These are phyloP conservation scores for Arremon brunneinucha DNA, from an alignment of 2,797 vertebrate species.

Conservation along the genomic window DNA sequence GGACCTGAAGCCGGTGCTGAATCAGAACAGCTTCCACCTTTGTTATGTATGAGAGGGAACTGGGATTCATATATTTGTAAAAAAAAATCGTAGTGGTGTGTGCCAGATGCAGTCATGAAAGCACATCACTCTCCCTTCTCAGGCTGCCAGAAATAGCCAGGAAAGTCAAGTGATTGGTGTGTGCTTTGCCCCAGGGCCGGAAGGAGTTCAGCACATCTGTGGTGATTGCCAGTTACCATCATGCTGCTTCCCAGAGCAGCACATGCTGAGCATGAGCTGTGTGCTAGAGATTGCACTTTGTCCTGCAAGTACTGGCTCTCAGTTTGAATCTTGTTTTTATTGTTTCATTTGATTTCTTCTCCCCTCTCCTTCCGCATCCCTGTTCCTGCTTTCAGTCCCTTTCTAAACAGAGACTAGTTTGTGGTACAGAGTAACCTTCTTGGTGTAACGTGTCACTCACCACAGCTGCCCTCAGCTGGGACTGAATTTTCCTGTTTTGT, in stretches of 20 bases:
- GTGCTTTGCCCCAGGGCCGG: not conserved
- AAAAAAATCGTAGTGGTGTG: not conserved
- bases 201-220: not conserved
- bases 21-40: not conserved
- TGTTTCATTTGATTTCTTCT: not conserved
- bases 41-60: not conserved
- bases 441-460: not conserved
- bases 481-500: not conserved
- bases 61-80: not conserved
- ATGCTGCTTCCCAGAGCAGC: not conserved
- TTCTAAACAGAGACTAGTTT: not conserved
- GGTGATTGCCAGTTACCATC: not conserved
- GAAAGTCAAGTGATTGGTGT: not conserved
- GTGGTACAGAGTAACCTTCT: not conserved
- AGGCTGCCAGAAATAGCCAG: not conserved
- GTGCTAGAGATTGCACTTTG: not conserved
- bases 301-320: not conserved
- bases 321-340: not conserved
- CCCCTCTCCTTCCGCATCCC: not conserved
- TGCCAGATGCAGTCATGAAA: not conserved
- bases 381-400: not conserved
- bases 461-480: not conserved
- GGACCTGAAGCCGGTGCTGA: not conserved
- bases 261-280: not conserved
- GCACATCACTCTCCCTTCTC: not conserved